These are phyloP conservation scores for Alces alces DNA, from an alignment of 2,113 vertebrate genomes.

Conservation along the genomic window DNA sequence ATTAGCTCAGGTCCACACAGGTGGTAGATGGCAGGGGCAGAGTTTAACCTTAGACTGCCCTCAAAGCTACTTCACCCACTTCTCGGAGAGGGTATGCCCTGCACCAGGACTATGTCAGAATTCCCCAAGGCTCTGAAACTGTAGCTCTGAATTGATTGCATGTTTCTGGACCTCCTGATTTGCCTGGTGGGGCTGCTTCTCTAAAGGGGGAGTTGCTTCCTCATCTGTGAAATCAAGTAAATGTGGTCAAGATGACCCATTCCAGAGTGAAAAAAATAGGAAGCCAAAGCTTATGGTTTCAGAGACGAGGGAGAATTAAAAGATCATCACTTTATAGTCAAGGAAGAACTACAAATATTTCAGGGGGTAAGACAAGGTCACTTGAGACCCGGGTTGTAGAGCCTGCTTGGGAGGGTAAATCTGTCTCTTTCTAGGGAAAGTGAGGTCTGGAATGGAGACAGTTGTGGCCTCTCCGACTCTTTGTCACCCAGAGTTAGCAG, in stretches of 20 bases:
- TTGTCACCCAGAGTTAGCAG: neutral
- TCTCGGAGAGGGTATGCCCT: neutral
- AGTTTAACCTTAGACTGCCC: neutral
- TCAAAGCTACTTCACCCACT: neutral
- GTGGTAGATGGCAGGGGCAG: neutral
- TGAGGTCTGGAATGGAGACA: neutral
- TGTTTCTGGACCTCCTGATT: neutral
- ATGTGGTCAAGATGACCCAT: neutral
- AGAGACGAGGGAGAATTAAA: neutral
- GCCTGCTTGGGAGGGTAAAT: neutral
- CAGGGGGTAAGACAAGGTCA: neutral
- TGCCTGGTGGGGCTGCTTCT: neutral
- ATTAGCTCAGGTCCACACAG: neutral
- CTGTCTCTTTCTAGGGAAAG: neutral
- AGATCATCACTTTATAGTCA: neutral
- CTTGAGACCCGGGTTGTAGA: neutral
- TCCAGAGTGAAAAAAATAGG: neutral
- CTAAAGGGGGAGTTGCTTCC: neutral
- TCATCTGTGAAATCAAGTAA: neutral
- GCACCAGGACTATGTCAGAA: neutral
- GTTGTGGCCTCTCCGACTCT: neutral
- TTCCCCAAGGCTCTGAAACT: neutral
- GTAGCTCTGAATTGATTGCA: neutral
- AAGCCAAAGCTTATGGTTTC: neutral
- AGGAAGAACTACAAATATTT: neutral